Conservation (phyloP, 2,888 invertebrate genomes). For the Rotaria macrura region DNA sequence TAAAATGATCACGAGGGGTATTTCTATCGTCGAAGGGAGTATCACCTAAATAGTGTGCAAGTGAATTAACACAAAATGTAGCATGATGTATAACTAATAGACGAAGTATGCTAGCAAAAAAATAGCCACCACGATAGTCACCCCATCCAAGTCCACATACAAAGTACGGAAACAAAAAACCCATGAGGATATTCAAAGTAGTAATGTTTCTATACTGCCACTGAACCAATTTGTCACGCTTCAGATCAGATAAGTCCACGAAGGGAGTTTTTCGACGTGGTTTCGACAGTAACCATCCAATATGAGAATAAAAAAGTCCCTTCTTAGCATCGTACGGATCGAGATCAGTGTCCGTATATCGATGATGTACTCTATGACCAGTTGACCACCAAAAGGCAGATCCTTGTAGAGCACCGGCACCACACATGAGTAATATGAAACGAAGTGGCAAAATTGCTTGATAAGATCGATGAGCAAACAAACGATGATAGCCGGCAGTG, state of each 20-base stretch:
- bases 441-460: conserved; percentile 60
- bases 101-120: conserved; percentile 66
- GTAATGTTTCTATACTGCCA: conserved; percentile 64
- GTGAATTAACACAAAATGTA: conserved; percentile 58
- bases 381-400: conserved; percentile 41
- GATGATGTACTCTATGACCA: conserved; percentile 51
- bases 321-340: conserved; percentile 55
- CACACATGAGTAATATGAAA: too few relatives aligned
- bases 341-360: conserved; percentile 50
- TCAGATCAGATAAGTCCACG: conserved; percentile 70
- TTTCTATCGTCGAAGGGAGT: conserved; percentile 74
- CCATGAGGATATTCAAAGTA: conserved; percentile 63
- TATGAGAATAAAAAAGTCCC: conserved; percentile 89
- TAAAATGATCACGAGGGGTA: conserved; percentile 66
- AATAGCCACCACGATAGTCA: conserved; percentile 39
- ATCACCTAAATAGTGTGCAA: conserved; percentile 80
- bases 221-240: conserved; percentile 65
- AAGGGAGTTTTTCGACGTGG: conserved; percentile 66
- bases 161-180: conserved; percentile 63
- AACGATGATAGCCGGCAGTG: conserved; percentile 82
- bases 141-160: too few relatives aligned
- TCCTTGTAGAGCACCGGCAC: too few relatives aligned
- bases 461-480: conserved; percentile 84
- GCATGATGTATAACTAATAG: conserved; percentile 70
- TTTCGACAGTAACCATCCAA: conserved; percentile 75